phyloP scores from a whole-genome alignment of 2,888 invertebrate species.

The Carcina quercana region DNA sequence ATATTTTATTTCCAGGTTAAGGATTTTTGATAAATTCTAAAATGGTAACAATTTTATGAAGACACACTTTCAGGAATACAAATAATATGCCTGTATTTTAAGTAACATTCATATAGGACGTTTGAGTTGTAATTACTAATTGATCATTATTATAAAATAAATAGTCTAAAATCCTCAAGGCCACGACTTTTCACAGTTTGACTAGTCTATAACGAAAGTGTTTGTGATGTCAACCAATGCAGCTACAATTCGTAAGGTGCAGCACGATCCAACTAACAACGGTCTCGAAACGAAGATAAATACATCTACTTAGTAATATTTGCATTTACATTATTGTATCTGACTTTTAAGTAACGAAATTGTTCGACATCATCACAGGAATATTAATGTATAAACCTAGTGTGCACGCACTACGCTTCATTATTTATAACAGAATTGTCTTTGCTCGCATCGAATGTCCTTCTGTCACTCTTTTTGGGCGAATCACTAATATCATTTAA shows the following conservation, averaged over 20 bases:
- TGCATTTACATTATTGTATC: constrained; percentile 25
- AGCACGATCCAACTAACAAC: no score
- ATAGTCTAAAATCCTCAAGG: constrained; percentile 54
- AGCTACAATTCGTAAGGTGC: no score
- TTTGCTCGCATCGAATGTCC: constrained; percentile 55
- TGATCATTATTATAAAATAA: no score
- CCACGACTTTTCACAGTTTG: constrained; percentile 57
- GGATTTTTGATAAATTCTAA: no score
- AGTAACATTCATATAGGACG: no score
- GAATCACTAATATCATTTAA: constrained; percentile 64
- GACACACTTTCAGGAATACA: no score
- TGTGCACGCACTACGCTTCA: constrained; percentile 42
- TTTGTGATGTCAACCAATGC: constrained; percentile 1
- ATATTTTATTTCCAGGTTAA: no score
- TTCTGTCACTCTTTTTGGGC: constrained; percentile 61
- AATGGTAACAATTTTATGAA: no score
- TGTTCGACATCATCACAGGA: constrained; percentile 55
- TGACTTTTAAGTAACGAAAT: constrained; percentile 28
- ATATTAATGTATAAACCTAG: constrained; percentile 24
- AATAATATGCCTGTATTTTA: no score
- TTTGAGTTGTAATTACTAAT: no score
- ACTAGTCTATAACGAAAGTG: constrained; percentile 65
- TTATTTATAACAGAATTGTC: constrained; percentile 47
- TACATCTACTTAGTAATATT: constrained; percentile 4
- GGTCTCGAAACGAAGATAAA: no score